Percentiles rank a stretch among this genome's conserved stretches.
These are phyloP conservation scores for Hydrolagus affinis DNA, from an alignment of 2,113 vertebrate species.

Conservation along the genomic window DNA sequence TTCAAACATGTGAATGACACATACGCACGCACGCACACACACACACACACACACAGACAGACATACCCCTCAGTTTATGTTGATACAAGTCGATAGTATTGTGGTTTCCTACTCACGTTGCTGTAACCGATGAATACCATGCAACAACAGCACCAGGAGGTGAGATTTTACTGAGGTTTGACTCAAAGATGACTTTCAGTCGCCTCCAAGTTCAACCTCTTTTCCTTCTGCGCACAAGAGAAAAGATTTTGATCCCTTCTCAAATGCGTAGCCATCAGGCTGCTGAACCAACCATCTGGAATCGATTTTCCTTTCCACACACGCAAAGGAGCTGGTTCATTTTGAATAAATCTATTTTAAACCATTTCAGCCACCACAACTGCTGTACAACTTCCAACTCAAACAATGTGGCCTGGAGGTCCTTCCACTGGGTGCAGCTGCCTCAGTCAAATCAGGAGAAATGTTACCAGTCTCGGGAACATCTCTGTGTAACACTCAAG, in stretches of 20 bases:
- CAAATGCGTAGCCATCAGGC: neutral
- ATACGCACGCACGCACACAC: too few relatives aligned
- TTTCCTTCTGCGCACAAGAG: neutral
- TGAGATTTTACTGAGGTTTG: neutral
- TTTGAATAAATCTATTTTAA: conserved; percentile 37
- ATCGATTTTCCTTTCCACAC: conserved; percentile 6
- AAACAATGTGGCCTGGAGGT: conserved; percentile 33
- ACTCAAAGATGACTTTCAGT: neutral
- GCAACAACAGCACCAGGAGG: neutral
- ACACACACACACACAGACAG: too few relatives aligned
- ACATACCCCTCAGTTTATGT: too few relatives aligned
- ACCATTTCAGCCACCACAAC: conserved; percentile 32
- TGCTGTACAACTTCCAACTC: conserved; percentile 20
- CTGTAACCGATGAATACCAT: too few relatives aligned
- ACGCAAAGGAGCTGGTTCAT: conserved; percentile 32
- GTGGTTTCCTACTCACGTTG: too few relatives aligned
- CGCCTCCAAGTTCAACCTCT: neutral
- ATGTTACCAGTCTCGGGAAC: neutral
- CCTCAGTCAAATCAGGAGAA: conserved; percentile 24
- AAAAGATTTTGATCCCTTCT: neutral
- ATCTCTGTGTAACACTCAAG: neutral
- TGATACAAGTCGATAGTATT: too few relatives aligned
- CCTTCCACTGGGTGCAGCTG: conserved; percentile 35
- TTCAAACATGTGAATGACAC: too few relatives aligned
- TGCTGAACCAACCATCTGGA: neutral